phyloP scores from a whole-genome alignment of 1,140 invertebrate genomes.

The Trichonephila clavata region DNA sequence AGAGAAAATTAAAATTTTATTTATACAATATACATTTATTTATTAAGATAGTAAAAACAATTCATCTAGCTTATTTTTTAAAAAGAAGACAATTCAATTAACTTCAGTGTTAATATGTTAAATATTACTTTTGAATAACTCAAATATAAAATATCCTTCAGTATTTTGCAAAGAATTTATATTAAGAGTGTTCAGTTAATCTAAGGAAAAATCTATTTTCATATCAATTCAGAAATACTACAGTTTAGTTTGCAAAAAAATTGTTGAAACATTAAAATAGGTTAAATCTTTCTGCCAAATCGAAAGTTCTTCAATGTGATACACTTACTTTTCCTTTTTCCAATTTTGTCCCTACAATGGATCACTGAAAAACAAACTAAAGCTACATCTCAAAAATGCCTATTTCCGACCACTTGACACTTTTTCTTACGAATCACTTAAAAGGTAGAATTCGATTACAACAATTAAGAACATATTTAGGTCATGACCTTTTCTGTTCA shows the following conservation, averaged over 20 bases:
- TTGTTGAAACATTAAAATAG: background rate
- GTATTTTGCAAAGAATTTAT: too few species aligned
- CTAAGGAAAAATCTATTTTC: background rate
- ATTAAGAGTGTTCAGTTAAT: too few species aligned
- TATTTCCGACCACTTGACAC: slow-evolving; percentile 17
- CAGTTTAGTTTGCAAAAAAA: rapidly evolving
- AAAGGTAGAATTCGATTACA: background rate
- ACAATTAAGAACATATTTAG: background rate
- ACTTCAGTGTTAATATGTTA: too few species aligned
- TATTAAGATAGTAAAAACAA: too few species aligned
- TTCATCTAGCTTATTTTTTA: too few species aligned
- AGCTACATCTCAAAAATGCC: background rate
- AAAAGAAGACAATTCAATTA: too few species aligned
- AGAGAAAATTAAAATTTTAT: too few species aligned
- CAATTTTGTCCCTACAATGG: background rate
- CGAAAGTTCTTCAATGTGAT: background rate
- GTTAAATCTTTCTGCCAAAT: background rate
- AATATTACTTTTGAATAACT: too few species aligned
- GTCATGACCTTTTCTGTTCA: background rate
- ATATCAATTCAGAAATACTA: background rate
- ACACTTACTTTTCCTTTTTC: background rate
- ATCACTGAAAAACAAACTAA: background rate
- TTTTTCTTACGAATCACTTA: background rate
- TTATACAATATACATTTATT: too few species aligned
- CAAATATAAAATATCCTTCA: too few species aligned